Evolutionary conservation across 2,888 invertebrate genomes (phyloP).

Genomic region (Heliconius aoede): DNA sequence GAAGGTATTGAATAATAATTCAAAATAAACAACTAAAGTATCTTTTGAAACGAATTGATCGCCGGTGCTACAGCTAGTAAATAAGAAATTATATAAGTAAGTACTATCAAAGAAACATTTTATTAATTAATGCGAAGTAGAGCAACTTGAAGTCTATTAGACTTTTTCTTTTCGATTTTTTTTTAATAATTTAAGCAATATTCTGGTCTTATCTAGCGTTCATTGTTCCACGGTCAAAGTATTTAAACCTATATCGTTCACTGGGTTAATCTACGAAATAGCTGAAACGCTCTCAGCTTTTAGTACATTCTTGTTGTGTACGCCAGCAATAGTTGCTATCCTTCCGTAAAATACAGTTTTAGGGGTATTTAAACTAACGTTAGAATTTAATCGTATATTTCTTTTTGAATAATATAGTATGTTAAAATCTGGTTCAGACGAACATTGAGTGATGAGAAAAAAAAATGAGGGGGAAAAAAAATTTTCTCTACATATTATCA

Average conservation of each 20-base stretch:
- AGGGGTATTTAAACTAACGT: not conserved
- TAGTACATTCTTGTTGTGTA: slow-evolving; percentile 6
- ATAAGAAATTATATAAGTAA: not conserved
- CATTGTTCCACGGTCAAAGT: slow-evolving; percentile 5
- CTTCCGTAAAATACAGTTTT: slow-evolving; percentile 7
- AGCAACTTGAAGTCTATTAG: not conserved
- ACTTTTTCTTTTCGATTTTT: not conserved
- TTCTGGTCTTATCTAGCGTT: not conserved
- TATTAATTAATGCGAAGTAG: not conserved
- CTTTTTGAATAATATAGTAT: not conserved
- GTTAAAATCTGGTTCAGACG: too few relatives aligned
- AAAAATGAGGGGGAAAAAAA: too few relatives aligned
- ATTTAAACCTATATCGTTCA: slow-evolving; percentile 14
- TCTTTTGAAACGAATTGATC: not conserved
- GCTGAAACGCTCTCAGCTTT: slow-evolving; percentile 12
- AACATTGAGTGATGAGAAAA: too few relatives aligned
- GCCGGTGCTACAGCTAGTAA: not conserved
- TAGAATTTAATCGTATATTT: not conserved
- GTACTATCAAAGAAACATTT: not conserved
- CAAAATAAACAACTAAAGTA: not conserved
- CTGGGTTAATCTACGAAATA: slow-evolving; percentile 15
- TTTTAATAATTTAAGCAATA: not conserved
- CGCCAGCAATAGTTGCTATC: not conserved
- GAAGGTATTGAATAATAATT: not conserved
- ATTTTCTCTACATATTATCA: not conserved